Percentiles rank a stretch among this genome's conserved stretches.
These are phyloP conservation scores for Dendrophyllia cribrosa DNA, from an alignment of 64 coral and sea anemone genomes.

Conservation along the genomic window DNA sequence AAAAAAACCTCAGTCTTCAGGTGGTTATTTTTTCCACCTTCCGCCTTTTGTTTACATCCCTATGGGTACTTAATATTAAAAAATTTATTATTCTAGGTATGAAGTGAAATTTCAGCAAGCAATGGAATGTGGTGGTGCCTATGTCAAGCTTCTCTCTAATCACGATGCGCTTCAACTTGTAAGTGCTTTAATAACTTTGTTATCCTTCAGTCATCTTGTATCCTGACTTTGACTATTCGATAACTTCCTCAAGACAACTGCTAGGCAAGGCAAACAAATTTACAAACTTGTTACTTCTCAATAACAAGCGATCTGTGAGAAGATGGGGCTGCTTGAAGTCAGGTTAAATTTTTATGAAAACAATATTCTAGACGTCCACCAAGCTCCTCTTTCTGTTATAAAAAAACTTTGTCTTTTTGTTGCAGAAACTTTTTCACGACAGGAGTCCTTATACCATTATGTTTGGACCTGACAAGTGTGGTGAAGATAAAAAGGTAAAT, in stretches of 20 bases:
- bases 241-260: no score
- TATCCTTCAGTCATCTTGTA: no score
- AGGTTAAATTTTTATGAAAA: no score
- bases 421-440: conserved; percentile 87
- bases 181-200: background rate
- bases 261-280: no score
- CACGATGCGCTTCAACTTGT: conserved; percentile 69
- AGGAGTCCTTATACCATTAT: conserved; percentile 93
- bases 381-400: background rate
- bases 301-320: no score
- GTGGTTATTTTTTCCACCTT: no score
- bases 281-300: no score
- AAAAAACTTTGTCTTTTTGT: background rate
- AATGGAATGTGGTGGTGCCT: conserved; percentile 97
- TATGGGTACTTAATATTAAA: background rate
- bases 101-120: conserved; percentile 96
- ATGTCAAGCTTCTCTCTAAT: conserved; percentile 82
- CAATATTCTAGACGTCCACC: no score
- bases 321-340: no score
- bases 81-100: conserved; percentile 56
- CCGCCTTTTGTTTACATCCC: no score
- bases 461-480: conserved; percentile 99
- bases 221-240: no score
- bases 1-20: no score
- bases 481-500: conserved; percentile 93